A percentile compares a stretch with the other conserved stretches of the same genome.
Evolutionary conservation across 1,140 invertebrate species (phyloP).

Genomic region (Neotoxoptera formosana): DNA sequence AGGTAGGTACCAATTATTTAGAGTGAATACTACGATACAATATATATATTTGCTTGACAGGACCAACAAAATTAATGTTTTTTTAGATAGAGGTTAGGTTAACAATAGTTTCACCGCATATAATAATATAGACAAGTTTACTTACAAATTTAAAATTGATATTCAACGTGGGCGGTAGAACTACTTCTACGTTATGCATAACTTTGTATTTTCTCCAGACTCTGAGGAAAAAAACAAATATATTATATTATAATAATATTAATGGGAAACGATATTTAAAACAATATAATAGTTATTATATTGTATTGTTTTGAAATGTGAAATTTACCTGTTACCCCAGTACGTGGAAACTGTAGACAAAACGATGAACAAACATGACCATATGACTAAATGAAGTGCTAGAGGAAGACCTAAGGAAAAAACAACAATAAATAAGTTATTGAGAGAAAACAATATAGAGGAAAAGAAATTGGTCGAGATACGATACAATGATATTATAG

Average conservation of each 20-base stretch:
- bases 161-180: slow-evolving; percentile 67
- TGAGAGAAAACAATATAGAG: not conserved
- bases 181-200: slow-evolving; percentile 68
- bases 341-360: not conserved
- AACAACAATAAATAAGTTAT: not conserved
- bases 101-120: not conserved
- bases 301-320: not conserved
- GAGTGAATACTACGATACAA: not conserved
- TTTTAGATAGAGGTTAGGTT: not conserved
- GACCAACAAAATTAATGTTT: not conserved
- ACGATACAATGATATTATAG: not conserved
- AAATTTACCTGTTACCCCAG: slow-evolving; percentile 37
- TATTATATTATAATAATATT: not conserved
- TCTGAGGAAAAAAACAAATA: slow-evolving; percentile 62
- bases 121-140: not conserved
- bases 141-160: slow-evolving; percentile 42
- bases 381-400: slow-evolving; percentile 62
- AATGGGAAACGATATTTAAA: not conserved
- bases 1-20: not conserved
- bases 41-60: not conserved
- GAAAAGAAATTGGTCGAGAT: not conserved
- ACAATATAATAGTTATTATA: not conserved
- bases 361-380: slow-evolving; percentile 54
- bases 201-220: slow-evolving; percentile 66
- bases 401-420: slow-evolving; percentile 61